Evolutionary conservation across 2,888 invertebrate species (phyloP).

Genomic region (Agrilus cyanescens): DNA sequence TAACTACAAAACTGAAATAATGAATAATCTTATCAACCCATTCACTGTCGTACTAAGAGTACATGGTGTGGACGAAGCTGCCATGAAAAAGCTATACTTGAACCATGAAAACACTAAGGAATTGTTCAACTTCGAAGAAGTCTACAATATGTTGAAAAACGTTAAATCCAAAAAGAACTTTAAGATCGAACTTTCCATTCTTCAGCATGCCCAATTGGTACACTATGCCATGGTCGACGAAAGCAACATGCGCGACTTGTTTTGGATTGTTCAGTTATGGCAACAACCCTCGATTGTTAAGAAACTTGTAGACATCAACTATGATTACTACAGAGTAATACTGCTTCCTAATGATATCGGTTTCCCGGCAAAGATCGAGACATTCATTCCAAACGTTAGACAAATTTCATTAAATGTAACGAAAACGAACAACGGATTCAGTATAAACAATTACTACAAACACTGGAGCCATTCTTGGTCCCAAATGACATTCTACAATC

Average conservation of each 20-base stretch:
- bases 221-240: constrained; percentile 13
- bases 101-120: constrained; percentile 8
- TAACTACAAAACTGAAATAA: constrained; percentile 13
- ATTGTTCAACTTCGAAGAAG: constrained; percentile 13
- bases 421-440: constrained; percentile 18
- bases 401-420: constrained; percentile 19
- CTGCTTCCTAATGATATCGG: constrained; percentile 34
- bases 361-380: constrained; percentile 27
- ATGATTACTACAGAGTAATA: constrained; percentile 13
- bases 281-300: constrained; percentile 6
- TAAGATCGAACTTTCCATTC: constrained; percentile 14
- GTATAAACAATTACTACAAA: constrained; percentile 22
- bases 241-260: constrained; percentile 13
- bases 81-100: constrained; percentile 13
- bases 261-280: constrained; percentile 8
- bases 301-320: constrained; percentile 15
- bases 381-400: constrained; percentile 22
- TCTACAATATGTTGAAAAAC: constrained; percentile 7
- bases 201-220: constrained; percentile 15
- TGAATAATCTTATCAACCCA: constrained; percentile 12
- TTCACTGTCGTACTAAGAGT: constrained; percentile 14
- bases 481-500: constrained; percentile 35
- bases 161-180: constrained; percentile 14
- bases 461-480: constrained; percentile 28
- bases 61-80: constrained; percentile 14